Conservation (phyloP, 2,113 vertebrate species). For the Halichoerus grypus region DNA sequence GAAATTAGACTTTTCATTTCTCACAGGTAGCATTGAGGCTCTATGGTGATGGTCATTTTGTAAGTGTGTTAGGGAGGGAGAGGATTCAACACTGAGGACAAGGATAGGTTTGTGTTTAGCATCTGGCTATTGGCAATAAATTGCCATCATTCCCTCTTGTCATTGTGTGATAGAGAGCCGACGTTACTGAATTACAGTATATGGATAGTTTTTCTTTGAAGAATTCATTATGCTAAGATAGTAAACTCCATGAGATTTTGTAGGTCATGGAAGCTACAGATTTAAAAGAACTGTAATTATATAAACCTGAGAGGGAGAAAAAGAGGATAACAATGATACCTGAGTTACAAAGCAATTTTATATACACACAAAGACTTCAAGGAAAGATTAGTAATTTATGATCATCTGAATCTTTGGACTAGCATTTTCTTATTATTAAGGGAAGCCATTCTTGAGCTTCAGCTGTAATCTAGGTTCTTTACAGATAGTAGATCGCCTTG, state of each 20-base stretch:
- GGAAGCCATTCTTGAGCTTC: not conserved
- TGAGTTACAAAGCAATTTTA: slow-evolving; percentile 9
- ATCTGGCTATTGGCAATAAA: not conserved
- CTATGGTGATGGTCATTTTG: not conserved
- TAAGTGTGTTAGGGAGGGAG: not conserved
- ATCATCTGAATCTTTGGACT: not conserved
- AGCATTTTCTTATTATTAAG: not conserved
- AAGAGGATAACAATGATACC: not conserved
- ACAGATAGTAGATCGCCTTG: not conserved
- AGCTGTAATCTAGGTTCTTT: not conserved
- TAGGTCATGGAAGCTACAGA: not conserved
- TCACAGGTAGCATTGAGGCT: not conserved
- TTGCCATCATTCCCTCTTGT: not conserved
- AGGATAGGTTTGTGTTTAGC: not conserved
- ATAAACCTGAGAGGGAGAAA: not conserved
- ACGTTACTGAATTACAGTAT: not conserved
- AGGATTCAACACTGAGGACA: not conserved
- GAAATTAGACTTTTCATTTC: not conserved
- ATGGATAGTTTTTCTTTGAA: not conserved
- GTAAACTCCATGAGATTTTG: not conserved
- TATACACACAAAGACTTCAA: not conserved
- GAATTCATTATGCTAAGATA: not conserved
- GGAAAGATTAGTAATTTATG: not conserved
- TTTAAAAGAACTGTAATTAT: not conserved
- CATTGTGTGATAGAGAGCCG: not conserved